phyloP scores from a whole-genome alignment of 2,113 vertebrate genomes.

The Propithecus coquereli region DNA sequence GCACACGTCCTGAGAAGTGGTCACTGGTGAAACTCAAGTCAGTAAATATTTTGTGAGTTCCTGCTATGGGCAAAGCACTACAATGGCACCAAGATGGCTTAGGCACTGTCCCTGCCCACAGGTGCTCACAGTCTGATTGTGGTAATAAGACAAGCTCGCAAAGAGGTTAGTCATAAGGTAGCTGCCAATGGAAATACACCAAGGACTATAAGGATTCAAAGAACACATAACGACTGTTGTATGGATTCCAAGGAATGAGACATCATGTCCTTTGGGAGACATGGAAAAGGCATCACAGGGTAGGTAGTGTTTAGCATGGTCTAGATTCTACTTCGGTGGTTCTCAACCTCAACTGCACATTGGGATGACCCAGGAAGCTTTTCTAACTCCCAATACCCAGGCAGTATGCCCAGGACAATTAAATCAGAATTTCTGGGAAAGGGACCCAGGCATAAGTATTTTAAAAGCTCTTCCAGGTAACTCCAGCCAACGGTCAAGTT shows the following conservation, averaged over 20 bases:
- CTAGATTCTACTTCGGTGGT: not conserved
- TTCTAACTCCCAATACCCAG: not conserved
- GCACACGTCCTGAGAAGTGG: not conserved
- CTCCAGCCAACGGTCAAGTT: not conserved
- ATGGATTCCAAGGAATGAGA: not conserved
- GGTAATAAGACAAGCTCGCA: not conserved
- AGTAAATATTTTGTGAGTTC: not conserved
- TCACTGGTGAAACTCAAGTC: not conserved
- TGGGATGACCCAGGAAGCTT: not conserved
- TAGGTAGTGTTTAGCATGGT: not conserved
- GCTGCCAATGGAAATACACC: not conserved
- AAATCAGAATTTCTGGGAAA: not conserved
- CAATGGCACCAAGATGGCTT: not conserved
- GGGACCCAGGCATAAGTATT: not conserved
- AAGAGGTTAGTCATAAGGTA: not conserved
- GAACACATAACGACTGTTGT: not conserved
- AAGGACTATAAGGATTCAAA: not conserved
- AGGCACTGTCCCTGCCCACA: not conserved
- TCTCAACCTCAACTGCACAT: not conserved
- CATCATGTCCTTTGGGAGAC: not conserved
- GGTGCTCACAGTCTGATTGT: not conserved
- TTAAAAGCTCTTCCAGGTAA: slow-evolving; percentile 22
- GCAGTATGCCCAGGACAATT: not conserved
- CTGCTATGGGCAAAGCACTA: not conserved
- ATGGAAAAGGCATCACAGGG: not conserved